phyloP scores from a whole-genome alignment of 2,888 invertebrate species.

The Cheilosia pagana region DNA sequence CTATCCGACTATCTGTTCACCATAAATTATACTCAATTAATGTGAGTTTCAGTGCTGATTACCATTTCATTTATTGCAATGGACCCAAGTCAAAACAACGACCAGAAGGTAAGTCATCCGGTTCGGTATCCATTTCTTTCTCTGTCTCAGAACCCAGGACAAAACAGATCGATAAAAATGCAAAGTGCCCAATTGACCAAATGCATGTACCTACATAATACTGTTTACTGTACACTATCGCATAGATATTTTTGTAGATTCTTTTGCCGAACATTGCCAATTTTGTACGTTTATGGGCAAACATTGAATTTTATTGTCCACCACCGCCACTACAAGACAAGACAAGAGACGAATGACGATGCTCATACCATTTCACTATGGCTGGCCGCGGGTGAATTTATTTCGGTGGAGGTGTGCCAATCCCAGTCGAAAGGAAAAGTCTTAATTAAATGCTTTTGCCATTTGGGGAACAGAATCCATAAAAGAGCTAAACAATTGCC shows the following conservation, averaged over 20 bases:
- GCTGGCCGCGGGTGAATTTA: conserved; percentile 3
- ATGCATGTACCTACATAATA: conserved; percentile 8
- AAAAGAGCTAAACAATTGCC: conserved; percentile 38
- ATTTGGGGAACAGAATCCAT: conserved; percentile 15
- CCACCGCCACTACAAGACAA: neutral
- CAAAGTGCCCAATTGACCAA: conserved; percentile 51
- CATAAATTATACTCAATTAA: conserved; percentile 71
- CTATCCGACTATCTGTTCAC: conserved; percentile 24
- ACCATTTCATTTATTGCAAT: conserved; percentile 66
- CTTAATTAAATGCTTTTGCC: conserved; percentile 65
- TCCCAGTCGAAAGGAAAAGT: conserved; percentile 41
- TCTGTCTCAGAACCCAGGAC: conserved; percentile 35
- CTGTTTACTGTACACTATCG: conserved; percentile 14
- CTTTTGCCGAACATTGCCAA: conserved; percentile 36
- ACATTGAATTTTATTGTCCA: conserved; percentile 67
- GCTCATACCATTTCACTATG: conserved; percentile 5
- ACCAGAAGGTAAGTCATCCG: conserved; percentile 26
- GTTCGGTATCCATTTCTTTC: neutral
- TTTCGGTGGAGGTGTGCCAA: conserved; percentile 46
- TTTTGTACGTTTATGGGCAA: conserved; percentile 69
- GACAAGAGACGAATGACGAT: conserved; percentile 30
- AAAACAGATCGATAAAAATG: conserved; percentile 64
- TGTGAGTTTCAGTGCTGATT: conserved; percentile 68
- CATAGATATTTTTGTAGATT: conserved; percentile 45
- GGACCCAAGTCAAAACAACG: neutral